phyloP scores from a whole-genome alignment of 2,797 vertebrate genomes.

The Siniperca undulata region DNA sequence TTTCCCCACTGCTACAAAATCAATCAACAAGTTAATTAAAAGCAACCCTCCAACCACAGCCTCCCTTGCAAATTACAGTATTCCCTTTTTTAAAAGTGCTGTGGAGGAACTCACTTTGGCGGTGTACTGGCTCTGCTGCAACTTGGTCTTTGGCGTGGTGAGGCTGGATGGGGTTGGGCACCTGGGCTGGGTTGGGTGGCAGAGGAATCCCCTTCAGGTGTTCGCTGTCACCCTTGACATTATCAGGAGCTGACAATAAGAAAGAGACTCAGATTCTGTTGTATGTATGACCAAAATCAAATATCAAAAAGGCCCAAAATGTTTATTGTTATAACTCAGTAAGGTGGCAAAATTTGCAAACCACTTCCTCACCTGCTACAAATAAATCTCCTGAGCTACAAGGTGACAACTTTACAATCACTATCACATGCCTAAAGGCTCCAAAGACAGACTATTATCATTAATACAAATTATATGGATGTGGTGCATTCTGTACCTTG shows the following conservation, averaged over 20 bases:
- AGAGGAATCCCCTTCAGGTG: constrained; percentile 83
- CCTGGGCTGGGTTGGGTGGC: constrained; percentile 87
- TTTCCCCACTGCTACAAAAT: background rate
- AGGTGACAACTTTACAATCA: constrained; percentile 5
- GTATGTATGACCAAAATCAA: background rate
- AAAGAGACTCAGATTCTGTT: background rate
- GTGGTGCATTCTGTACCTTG: constrained; percentile 69
- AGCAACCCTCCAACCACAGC: background rate
- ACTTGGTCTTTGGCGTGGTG: constrained; percentile 82
- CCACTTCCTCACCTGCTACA: background rate
- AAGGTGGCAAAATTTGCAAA: background rate
- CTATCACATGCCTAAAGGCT: background rate
- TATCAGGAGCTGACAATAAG: constrained; percentile 75
- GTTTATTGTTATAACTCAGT: background rate
- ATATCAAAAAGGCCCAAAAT: background rate
- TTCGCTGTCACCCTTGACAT: constrained; percentile 76
- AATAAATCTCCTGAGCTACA: background rate
- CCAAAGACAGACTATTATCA: constrained; percentile 3
- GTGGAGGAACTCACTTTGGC: constrained; percentile 91
- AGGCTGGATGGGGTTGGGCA: constrained; percentile 86
- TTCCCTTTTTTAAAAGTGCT: background rate
- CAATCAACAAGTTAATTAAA: background rate
- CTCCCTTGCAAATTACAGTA: background rate
- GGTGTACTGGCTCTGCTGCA: constrained; percentile 87
- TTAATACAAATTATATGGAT: background rate